Evolutionary conservation across 2,797 vertebrate genomes (phyloP), one percentile per base, ranked within the genome.

Genomic region (Salarias fasciatus): DNA sequence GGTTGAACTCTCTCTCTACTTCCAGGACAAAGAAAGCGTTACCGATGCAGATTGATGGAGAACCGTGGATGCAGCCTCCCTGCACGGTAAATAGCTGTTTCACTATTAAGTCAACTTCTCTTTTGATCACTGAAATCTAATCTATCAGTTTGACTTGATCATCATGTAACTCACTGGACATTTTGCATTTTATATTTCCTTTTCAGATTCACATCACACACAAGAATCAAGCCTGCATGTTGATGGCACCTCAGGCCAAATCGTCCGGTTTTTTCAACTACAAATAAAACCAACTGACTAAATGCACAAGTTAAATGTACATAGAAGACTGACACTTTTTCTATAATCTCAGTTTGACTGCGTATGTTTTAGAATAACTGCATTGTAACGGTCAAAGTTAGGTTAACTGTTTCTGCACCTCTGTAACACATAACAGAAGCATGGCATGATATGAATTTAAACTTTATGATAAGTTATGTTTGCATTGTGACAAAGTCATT

Each of bases 31-130:
- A 91, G 77, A 97, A 96, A 84, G 85, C 94, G 5, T 90, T 98
- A 46, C 96, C 96, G 12, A 98, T 98, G 96, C 96, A 98, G 89
- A 95, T 98, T 13, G 96, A 98, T 0, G 96, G 96, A 28, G 96
- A 98, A 69, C 96, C 96, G 0, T 98, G 96, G 96, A 96, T 98
- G 93, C 96, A 98, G 85, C 92, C 95, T 0, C 96, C 96, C 15
- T 98, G 96, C 91, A 97, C 94, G 1, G 96, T 98, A 86, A 93
- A 50, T 35, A 42, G 18, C 18, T 24, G 18, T 24, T 24, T 24
- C 18, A 24, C 24, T 24, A 24, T 24, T 24, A 24, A n/a, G n/a
- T n/a, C n/a, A n/a, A 24, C 18, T 24, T 24, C 24, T 24, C 18
- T 24, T 24, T 24, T 24, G 24, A 24, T 24, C 3, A 24, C 24